These are phyloP conservation scores for Corythornis madagascariensis DNA, from an alignment of 2,113 vertebrate genomes.

Conservation along the genomic window DNA sequence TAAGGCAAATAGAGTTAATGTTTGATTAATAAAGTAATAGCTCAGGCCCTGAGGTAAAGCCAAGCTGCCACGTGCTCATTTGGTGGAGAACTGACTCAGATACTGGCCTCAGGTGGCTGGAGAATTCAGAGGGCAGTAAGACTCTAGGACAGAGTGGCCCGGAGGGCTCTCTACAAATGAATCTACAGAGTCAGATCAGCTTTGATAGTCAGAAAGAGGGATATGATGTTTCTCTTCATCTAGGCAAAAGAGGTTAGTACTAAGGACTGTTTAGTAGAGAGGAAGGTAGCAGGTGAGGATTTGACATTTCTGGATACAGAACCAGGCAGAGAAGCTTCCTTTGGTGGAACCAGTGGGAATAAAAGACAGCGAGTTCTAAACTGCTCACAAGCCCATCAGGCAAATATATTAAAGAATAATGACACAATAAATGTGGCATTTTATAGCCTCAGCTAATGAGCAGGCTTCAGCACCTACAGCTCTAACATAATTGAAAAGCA, in stretches of 20 bases:
- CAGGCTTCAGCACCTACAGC: slow-evolving; percentile 8
- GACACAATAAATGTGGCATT: slow-evolving; percentile 38
- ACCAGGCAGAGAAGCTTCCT: neutral
- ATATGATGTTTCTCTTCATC: slow-evolving; percentile 1
- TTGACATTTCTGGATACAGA: neutral
- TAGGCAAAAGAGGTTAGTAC: neutral
- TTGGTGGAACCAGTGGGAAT: neutral
- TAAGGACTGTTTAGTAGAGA: neutral
- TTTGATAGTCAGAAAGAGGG: neutral
- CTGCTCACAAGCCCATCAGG: neutral
- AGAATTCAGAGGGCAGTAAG: neutral
- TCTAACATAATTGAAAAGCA: slow-evolving; percentile 35
- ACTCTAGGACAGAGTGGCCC: neutral
- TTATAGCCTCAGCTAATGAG: slow-evolving; percentile 39
- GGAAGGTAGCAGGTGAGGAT: neutral
- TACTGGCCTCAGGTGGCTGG: neutral
- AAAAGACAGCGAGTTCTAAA: neutral
- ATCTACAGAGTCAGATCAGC: neutral
- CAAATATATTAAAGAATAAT: slow-evolving; percentile 52
- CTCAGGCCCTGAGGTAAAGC: neutral
- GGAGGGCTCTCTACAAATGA: neutral
- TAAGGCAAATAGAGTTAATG: neutral
- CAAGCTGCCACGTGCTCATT: neutral
- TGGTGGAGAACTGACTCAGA: neutral
- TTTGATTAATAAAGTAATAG: slow-evolving; percentile 8